phyloP scores from a whole-genome alignment of 2,113 vertebrate genomes.

The Parus major region DNA sequence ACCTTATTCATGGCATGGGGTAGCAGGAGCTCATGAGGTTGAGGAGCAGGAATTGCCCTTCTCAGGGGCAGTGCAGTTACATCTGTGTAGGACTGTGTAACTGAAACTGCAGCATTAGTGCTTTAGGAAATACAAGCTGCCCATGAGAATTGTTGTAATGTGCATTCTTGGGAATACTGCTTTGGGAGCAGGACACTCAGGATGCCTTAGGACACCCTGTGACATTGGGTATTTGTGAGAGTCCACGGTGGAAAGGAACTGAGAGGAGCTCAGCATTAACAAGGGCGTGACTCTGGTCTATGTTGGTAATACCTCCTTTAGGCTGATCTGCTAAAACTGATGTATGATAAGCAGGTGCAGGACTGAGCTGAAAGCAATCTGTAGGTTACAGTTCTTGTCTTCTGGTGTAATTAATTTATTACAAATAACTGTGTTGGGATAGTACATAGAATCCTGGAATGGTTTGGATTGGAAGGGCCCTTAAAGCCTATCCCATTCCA shows the following conservation, averaged over 20 bases:
- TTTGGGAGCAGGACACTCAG: neutral
- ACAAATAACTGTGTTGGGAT: neutral
- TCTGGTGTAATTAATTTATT: neutral
- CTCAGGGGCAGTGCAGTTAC: neutral
- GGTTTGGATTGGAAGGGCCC: neutral
- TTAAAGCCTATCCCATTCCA: rapidly evolving
- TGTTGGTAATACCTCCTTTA: neutral
- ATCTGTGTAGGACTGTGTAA: neutral
- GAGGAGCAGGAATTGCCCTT: conserved; percentile 21
- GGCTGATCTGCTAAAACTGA: neutral
- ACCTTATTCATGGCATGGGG: neutral
- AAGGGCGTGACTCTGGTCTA: neutral
- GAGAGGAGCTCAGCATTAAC: neutral
- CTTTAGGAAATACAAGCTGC: neutral
- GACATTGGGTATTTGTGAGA: neutral
- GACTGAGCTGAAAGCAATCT: neutral
- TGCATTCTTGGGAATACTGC: neutral
- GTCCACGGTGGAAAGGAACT: neutral
- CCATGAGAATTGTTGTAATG: neutral
- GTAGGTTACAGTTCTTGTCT: neutral
- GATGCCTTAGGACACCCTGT: neutral
- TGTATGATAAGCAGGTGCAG: neutral
- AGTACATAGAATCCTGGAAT: neutral
- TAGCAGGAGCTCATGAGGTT: neutral
- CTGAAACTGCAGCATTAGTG: neutral